Percentiles rank a stretch among this genome's conserved stretches.
Evolutionary conservation across 2,888 invertebrate species (phyloP).

Genomic region (Drosophila formosana): DNA sequence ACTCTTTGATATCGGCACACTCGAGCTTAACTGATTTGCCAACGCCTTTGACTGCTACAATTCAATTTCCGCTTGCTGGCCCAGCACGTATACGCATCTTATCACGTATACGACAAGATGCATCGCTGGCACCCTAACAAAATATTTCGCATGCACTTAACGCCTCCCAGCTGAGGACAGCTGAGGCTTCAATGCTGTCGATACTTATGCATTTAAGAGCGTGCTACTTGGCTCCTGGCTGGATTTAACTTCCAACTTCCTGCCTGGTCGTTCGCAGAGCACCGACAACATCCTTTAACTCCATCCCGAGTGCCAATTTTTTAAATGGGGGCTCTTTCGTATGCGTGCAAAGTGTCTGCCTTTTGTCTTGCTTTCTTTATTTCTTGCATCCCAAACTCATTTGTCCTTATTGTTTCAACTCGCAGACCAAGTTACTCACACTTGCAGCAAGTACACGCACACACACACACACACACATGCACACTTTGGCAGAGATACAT

Average conservation of each 20-base stretch:
- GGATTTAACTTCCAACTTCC: conserved; percentile 62
- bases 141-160: conserved; percentile 65
- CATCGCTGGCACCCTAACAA: conserved; percentile 52
- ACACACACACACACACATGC: neutral
- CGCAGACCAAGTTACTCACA: conserved; percentile 6
- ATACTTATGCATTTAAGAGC: conserved; percentile 51
- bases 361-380: conserved; percentile 27
- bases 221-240: conserved; percentile 21
- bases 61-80: conserved; percentile 64
- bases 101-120: conserved; percentile 68
- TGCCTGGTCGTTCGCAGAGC: conserved; percentile 19
- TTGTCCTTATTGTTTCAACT: conserved; percentile 44
- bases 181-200: conserved; percentile 26
- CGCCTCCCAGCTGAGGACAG: conserved; percentile 30
- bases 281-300: conserved; percentile 14
- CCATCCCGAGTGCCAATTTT: conserved; percentile 21
- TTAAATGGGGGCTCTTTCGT: conserved; percentile 20
- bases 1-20: neutral
- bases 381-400: conserved; percentile 35
- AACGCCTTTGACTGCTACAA: conserved; percentile 28
- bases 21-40: conserved; percentile 33
- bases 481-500: neutral
- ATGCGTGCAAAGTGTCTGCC: conserved; percentile 23
- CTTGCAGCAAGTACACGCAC: conserved; percentile 1
- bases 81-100: conserved; percentile 64